Evolutionary conservation across 2,113 vertebrate species (phyloP).

Genomic region (Tragelaphus imberbis): DNA sequence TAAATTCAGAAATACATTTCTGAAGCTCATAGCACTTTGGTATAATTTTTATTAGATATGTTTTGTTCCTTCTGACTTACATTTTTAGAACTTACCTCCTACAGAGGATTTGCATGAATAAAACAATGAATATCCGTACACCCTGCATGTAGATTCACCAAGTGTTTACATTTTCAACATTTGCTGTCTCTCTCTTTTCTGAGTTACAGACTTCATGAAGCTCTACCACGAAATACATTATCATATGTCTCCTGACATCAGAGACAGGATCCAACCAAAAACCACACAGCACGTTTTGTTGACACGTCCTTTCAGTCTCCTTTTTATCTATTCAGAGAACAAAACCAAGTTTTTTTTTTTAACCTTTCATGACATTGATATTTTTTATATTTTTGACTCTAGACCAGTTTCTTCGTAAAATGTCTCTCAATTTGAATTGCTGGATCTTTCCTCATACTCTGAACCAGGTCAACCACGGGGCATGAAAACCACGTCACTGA

Average conservation of each 20-base stretch:
- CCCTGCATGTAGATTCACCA: neutral
- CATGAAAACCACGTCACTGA: neutral
- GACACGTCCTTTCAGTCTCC: neutral
- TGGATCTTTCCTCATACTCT: neutral
- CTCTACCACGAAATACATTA: neutral
- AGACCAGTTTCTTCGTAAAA: neutral
- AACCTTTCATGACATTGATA: neutral
- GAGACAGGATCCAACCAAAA: neutral
- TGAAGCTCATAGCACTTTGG: neutral
- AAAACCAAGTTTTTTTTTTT: neutral
- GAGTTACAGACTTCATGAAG: neutral
- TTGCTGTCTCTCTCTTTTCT: neutral
- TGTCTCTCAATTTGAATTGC: neutral
- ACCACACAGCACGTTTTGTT: too few species aligned
- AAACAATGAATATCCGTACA: neutral
- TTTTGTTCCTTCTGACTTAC: neutral
- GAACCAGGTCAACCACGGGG: neutral
- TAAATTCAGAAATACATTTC: neutral
- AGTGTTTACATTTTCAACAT: neutral
- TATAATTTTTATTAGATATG: neutral
- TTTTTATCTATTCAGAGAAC: neutral
- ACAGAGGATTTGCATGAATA: neutral
- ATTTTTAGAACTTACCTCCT: neutral
- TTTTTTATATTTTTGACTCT: neutral
- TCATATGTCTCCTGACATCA: neutral